Conservation (phyloP, 53 echinoderm and acorn worm species). For the Astropecten irregularis region DNA sequence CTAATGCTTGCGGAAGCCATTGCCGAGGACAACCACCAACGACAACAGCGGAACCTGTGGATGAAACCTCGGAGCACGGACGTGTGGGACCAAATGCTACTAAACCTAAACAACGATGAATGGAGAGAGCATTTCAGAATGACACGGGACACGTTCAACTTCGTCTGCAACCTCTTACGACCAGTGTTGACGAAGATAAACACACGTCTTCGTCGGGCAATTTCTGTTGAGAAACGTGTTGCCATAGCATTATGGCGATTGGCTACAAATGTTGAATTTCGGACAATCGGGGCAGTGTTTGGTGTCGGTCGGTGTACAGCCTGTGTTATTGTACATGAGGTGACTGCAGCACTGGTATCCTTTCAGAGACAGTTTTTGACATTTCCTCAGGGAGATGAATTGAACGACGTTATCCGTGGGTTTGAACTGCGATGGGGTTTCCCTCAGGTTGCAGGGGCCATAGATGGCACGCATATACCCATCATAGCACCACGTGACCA, state of each 20-base stretch:
- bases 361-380: too few species aligned
- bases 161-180: slow-evolving; percentile 33
- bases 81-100: background rate
- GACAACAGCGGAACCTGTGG: background rate
- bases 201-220: too few species aligned
- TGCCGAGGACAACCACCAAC: background rate
- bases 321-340: too few species aligned
- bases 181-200: background rate
- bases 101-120: slow-evolving; percentile 4
- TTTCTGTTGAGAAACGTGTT: too few species aligned
- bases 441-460: slow-evolving; percentile 53
- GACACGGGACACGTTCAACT: slow-evolving; percentile 47
- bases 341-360: too few species aligned
- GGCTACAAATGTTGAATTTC: too few species aligned
- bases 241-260: too few species aligned
- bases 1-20: background rate
- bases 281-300: too few species aligned
- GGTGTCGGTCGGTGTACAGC: too few species aligned
- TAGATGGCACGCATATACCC: slow-evolving; percentile 52
- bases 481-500: slow-evolving; percentile 27
- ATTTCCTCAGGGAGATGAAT: too few species aligned
- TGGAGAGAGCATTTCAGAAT: slow-evolving; percentile 64
- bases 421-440: slow-evolving; percentile 39
- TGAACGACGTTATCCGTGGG: too few species aligned
- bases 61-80: background rate